Evolutionary conservation across 2,888 invertebrate genomes (phyloP).

Genomic region (Parasteatoda lunata): DNA sequence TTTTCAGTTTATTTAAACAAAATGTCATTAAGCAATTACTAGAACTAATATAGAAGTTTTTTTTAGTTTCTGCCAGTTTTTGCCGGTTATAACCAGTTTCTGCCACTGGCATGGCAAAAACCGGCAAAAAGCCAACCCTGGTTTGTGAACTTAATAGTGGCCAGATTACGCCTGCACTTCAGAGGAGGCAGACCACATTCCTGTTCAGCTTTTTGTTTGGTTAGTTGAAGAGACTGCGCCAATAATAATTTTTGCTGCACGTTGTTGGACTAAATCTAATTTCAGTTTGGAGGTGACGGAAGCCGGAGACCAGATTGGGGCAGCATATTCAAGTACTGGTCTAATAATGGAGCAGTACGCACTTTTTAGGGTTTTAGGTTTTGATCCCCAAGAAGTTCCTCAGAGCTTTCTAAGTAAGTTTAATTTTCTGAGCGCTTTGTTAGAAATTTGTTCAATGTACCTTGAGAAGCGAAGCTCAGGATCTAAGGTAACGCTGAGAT

Average conservation of each 20-base stretch:
- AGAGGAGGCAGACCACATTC: not conserved
- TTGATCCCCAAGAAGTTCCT: constrained; percentile 6
- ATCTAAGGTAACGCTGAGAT: not conserved
- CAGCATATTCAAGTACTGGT: constrained; percentile 19
- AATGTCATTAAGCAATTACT: too few species aligned
- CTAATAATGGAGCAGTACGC: not conserved
- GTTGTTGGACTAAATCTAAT: not conserved
- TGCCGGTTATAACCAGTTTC: too few species aligned
- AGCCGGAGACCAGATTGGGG: constrained; percentile 16
- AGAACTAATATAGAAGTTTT: too few species aligned
- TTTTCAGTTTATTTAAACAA: too few species aligned
- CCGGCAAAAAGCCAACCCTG: not conserved
- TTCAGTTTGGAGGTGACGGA: not conserved
- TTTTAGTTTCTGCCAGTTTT: too few species aligned
- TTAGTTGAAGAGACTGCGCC: not conserved
- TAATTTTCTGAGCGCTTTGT: constrained; percentile 12
- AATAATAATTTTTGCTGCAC: not conserved
- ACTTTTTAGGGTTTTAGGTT: not conserved
- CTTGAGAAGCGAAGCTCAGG: constrained; percentile 13
- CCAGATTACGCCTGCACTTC: not conserved
- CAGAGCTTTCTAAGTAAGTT: not conserved
- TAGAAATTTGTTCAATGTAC: not conserved
- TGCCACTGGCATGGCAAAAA: too few species aligned
- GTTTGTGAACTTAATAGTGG: not conserved
- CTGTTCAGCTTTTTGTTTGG: not conserved